Evolutionary conservation across 2,888 invertebrate species (phyloP).

Genomic region (Thysanoteuthis rhombus): DNA sequence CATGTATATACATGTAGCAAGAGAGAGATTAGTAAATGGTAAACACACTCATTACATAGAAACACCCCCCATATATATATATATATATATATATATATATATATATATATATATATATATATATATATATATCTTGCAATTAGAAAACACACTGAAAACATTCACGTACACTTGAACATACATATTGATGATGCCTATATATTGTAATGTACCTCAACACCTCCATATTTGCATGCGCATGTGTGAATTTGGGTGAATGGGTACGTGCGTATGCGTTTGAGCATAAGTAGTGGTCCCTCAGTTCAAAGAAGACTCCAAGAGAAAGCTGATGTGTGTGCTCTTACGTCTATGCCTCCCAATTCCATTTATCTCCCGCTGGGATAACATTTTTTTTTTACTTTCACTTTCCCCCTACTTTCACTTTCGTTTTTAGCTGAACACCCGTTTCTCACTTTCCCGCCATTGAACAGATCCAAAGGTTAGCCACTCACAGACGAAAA

Average conservation of each 20-base stretch:
- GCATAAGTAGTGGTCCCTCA: neutral
- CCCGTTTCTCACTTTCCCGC: neutral
- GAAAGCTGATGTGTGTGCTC: neutral
- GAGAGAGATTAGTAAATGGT: too few species aligned
- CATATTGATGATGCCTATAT: too few species aligned
- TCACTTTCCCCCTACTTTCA: neutral
- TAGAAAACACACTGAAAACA: too few species aligned
- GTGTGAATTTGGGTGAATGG: neutral
- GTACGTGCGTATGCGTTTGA: neutral
- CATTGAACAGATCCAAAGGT: neutral
- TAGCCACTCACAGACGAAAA: neutral
- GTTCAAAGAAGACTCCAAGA: too few species aligned
- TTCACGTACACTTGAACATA: too few species aligned
- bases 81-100: neutral
- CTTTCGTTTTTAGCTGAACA: neutral
- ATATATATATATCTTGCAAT: neutral
- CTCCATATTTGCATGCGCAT: neutral
- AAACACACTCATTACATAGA: too few species aligned
- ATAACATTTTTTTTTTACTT: neutral
- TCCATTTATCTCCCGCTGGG: neutral
- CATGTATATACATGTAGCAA: too few species aligned
- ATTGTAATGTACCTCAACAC: too few species aligned
- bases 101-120: neutral
- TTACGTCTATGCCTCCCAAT: neutral
- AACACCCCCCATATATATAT: too few species aligned